Conservation (phyloP, 1,140 invertebrate genomes). For the Tachypleus tridentatus region DNA sequence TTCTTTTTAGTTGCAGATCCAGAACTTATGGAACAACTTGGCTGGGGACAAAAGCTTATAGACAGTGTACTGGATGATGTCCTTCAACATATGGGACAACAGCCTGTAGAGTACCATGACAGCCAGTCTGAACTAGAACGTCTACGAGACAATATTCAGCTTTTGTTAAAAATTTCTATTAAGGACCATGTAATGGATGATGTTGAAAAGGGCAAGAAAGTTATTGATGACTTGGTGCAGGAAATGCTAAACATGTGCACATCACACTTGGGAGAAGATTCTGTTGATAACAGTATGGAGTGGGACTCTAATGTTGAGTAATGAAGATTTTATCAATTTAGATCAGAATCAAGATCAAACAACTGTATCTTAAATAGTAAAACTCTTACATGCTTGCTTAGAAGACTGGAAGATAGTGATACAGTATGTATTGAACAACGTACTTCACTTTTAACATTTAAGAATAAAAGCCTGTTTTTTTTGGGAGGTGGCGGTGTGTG, state of each 20-base stretch:
- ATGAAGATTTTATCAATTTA: too few species aligned
- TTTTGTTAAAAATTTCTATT: slow-evolving; percentile 10
- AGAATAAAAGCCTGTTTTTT: too few species aligned
- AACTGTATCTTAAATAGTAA: too few species aligned
- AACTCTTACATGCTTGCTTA: too few species aligned
- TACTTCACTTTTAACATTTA: too few species aligned
- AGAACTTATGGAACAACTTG: slow-evolving; percentile 16
- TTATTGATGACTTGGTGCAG: slow-evolving; percentile 14
- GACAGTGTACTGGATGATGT: slow-evolving; percentile 16
- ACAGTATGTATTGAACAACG: too few species aligned
- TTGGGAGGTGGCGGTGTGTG: too few species aligned
- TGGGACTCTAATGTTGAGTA: too few species aligned
- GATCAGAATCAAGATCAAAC: too few species aligned
- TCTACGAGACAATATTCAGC: slow-evolving; percentile 11
- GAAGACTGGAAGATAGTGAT: too few species aligned
- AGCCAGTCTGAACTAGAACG: slow-evolving; percentile 9
- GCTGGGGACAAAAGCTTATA: slow-evolving; percentile 10
- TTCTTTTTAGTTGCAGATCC: slow-evolving; percentile 13
- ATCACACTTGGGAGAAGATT: too few species aligned
- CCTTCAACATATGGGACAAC: slow-evolving; percentile 10
- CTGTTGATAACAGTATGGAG: too few species aligned
- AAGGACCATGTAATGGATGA: slow-evolving; percentile 16
- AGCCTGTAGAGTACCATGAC: slow-evolving; percentile 4
- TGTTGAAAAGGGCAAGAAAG: slow-evolving; percentile 8
- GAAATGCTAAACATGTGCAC: slow-evolving; percentile 12